A percentile compares a stretch with the other conserved stretches of the same genome.
Conservation (phyloP, 1,140 invertebrate genomes). For the Rhyzopertha dominica region DNA sequence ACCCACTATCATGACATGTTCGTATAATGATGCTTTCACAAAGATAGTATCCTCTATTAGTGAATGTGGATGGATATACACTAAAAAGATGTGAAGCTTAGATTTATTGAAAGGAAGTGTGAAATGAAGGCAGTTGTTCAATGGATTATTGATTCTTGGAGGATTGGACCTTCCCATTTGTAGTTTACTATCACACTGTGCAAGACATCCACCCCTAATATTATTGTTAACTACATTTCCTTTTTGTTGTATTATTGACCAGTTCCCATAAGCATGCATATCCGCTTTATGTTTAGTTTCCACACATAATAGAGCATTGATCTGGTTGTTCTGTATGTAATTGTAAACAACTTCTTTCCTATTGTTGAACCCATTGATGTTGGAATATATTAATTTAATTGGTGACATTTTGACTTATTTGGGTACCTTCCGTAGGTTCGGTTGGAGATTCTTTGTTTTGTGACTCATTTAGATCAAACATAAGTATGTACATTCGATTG, state of each 20-base stretch:
- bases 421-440: background rate
- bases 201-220: too few species aligned
- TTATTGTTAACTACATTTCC: too few species aligned
- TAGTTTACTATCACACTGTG: too few species aligned
- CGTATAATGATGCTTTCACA: too few species aligned
- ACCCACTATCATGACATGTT: too few species aligned
- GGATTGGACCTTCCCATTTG: too few species aligned
- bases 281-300: background rate
- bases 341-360: background rate
- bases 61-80: too few species aligned
- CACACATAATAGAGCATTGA: background rate
- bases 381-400: background rate
- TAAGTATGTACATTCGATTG: constrained; percentile 2
- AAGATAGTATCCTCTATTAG: too few species aligned
- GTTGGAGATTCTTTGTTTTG: background rate
- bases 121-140: too few species aligned
- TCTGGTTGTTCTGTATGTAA: background rate
- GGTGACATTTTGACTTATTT: background rate
- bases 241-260: background rate
- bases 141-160: too few species aligned
- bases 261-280: background rate
- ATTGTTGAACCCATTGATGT: background rate
- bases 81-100: too few species aligned
- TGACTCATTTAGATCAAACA: constrained; percentile 3
- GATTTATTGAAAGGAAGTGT: too few species aligned